phyloP scores from a whole-genome alignment of 2,797 vertebrate genomes.

The Oryzias sinensis region DNA sequence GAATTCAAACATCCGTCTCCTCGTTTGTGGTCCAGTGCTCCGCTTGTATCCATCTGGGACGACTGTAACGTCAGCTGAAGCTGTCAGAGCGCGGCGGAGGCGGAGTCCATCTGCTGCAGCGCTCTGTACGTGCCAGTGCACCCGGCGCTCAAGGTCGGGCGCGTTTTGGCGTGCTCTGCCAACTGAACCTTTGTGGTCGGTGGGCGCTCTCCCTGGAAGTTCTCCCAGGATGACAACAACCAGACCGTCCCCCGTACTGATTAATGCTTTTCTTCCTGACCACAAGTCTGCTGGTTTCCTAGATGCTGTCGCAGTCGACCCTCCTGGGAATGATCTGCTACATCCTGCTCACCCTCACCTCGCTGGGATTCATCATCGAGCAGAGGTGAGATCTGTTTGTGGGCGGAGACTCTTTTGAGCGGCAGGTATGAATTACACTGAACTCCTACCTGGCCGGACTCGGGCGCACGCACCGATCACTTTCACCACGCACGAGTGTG shows the following conservation, averaged over 20 bases:
- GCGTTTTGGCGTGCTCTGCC: slow-evolving; percentile 58
- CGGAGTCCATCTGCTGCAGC: slow-evolving; percentile 19
- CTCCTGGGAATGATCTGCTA: slow-evolving; percentile 80
- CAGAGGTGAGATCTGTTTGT: slow-evolving; percentile 77
- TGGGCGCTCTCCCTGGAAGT: slow-evolving; percentile 41
- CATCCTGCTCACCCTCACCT: slow-evolving; percentile 86
- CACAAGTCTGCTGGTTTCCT: slow-evolving; percentile 22
- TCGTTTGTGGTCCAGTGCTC: slow-evolving; percentile 44
- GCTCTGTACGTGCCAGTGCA: slow-evolving; percentile 32
- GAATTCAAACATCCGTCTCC: slow-evolving; percentile 41
- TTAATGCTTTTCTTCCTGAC: slow-evolving; percentile 43
- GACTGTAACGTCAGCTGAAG: slow-evolving; percentile 47
- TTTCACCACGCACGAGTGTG: too few species aligned
- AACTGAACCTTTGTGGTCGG: slow-evolving; percentile 43
- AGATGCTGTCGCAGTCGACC: slow-evolving; percentile 79
- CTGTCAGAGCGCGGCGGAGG: slow-evolving; percentile 43
- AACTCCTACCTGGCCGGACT: too few species aligned
- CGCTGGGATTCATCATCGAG: slow-evolving; percentile 86
- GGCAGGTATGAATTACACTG: too few species aligned
- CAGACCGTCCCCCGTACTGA: slow-evolving; percentile 45
- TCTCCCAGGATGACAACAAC: slow-evolving; percentile 45
- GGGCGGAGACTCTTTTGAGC: too few species aligned
- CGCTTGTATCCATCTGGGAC: slow-evolving; percentile 39
- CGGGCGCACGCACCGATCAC: too few species aligned
- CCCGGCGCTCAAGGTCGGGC: slow-evolving; percentile 52